Conservation (phyloP, 2,888 invertebrate species). For the Amphipoea lucens region DNA sequence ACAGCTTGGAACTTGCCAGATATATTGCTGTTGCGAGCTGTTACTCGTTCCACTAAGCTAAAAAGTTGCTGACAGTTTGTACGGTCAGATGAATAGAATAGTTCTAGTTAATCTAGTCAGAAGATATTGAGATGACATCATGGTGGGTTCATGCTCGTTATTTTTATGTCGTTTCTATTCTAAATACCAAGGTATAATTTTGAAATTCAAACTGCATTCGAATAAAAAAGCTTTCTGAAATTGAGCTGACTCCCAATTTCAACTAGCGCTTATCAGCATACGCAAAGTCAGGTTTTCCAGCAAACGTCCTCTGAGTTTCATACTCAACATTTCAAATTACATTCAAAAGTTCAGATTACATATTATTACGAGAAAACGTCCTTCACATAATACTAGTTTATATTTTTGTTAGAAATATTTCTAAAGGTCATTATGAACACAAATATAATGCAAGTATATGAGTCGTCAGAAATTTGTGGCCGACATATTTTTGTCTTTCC, state of each 20-base stretch:
- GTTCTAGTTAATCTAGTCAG: constrained; percentile 16
- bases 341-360: constrained; percentile 23
- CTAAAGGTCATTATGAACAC: constrained; percentile 65
- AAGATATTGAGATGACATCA: not conserved
- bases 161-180: not conserved
- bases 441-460: constrained; percentile 61
- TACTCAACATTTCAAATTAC: constrained; percentile 18
- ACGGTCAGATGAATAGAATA: constrained; percentile 28
- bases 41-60: constrained; percentile 65
- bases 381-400: constrained; percentile 27
- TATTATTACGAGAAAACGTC: constrained; percentile 14
- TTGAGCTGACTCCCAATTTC: constrained; percentile 26
- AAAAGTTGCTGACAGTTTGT: constrained; percentile 60
- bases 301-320: constrained; percentile 18
- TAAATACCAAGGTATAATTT: not conserved
- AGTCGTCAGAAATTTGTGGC: constrained; percentile 60
- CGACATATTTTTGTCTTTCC: constrained; percentile 63
- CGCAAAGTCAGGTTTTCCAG: constrained; percentile 37
- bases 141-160: not conserved
- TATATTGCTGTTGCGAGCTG: constrained; percentile 80
- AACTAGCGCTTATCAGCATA: constrained; percentile 32
- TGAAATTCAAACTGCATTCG: constrained; percentile 4
- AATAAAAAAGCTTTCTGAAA: constrained; percentile 33
- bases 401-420: constrained; percentile 55
- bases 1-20: constrained; percentile 76